Evolutionary conservation across 2,888 invertebrate genomes (phyloP).

Genomic region (Cheilosia vulpina): DNA sequence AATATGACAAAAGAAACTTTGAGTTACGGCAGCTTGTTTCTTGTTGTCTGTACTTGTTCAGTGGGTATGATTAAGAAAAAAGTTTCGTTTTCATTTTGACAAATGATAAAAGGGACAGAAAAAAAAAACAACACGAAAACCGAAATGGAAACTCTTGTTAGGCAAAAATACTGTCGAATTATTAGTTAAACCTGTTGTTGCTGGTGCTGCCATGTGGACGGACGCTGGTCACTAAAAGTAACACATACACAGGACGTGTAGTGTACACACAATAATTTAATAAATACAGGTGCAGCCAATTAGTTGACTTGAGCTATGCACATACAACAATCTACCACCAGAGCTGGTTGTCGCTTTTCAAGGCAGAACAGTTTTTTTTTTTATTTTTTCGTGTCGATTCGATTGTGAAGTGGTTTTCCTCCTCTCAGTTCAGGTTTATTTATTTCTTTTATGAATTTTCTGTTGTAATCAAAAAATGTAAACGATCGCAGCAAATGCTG

Average conservation of each 20-base stretch:
- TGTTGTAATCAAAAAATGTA: not conserved
- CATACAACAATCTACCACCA: slow-evolving; percentile 48
- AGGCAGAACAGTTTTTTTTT: slow-evolving; percentile 67
- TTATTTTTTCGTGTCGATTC: slow-evolving; percentile 21
- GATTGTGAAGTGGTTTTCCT: slow-evolving; percentile 71
- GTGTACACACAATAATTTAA: slow-evolving; percentile 6
- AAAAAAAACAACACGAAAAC: not conserved
- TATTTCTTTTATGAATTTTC: not conserved
- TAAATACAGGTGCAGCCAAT: slow-evolving; percentile 71
- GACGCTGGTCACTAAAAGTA: slow-evolving; percentile 45
- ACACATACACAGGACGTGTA: slow-evolving; percentile 25
- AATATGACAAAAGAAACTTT: slow-evolving; percentile 47
- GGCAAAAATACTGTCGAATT: slow-evolving; percentile 16
- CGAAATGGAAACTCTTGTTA: slow-evolving; percentile 16
- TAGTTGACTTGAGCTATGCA: slow-evolving; percentile 59
- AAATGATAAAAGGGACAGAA: not conserved
- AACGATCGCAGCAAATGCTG: not conserved
- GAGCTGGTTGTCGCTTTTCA: slow-evolving; percentile 70
- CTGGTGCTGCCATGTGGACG: slow-evolving; percentile 3
- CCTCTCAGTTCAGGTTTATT: slow-evolving; percentile 44
- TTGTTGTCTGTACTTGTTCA: not conserved
- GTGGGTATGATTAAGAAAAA: not conserved
- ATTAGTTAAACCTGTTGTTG: slow-evolving; percentile 1
- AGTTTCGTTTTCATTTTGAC: slow-evolving; percentile 29
- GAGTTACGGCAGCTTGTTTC: not conserved